phyloP scores from a whole-genome alignment of 2,797 vertebrate genomes.

The Buceros bicornis region DNA sequence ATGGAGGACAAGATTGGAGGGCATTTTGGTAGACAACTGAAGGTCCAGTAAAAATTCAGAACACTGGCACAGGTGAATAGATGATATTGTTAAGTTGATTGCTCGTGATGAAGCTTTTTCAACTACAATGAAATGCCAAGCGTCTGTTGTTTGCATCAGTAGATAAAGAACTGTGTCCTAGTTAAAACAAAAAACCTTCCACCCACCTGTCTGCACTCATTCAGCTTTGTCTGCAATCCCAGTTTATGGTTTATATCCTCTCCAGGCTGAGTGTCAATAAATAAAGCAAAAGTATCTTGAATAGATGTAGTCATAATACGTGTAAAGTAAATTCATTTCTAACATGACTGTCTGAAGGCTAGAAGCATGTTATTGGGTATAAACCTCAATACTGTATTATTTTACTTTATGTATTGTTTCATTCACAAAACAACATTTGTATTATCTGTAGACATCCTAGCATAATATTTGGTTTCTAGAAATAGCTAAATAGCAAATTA shows the following conservation, averaged over 20 bases:
- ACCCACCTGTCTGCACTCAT: background rate
- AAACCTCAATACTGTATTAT: background rate
- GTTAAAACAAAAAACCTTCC: background rate
- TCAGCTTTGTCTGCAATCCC: background rate
- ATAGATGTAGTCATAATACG: background rate
- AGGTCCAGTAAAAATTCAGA: background rate
- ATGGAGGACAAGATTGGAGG: background rate
- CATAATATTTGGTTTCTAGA: slow-evolving; percentile 17
- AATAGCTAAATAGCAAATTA: slow-evolving; percentile 55
- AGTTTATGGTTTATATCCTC: background rate
- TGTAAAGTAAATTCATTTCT: slow-evolving; percentile 5
- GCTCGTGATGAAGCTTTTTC: background rate
- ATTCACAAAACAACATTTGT: slow-evolving; percentile 1
- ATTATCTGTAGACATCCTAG: slow-evolving; percentile 15
- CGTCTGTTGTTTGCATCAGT: background rate
- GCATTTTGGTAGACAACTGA: background rate
- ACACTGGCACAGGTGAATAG: background rate
- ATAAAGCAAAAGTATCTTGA: background rate
- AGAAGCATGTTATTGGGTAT: background rate
- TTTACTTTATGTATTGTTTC: slow-evolving; percentile 19
- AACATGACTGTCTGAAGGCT: background rate
- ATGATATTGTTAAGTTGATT: background rate
- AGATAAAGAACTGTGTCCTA: background rate
- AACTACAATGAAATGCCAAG: background rate
- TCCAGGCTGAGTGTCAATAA: background rate